Conservation (phyloP, 2,888 invertebrate genomes). For the Aleiodes leptofemur region DNA sequence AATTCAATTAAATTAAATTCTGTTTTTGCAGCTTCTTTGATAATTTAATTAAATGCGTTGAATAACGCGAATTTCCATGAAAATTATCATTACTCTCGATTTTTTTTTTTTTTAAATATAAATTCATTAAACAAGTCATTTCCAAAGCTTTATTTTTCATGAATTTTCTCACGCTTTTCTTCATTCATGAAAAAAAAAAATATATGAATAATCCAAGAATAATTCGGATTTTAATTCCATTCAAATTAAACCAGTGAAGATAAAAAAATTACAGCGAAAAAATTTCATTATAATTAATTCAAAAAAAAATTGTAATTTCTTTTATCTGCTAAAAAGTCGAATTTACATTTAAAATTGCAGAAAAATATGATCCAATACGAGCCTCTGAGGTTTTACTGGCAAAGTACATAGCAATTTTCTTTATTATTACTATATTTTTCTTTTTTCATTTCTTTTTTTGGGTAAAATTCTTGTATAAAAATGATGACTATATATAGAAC, state of each 20-base stretch:
- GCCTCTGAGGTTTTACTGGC: slow-evolving; percentile 4
- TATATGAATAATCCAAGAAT: not conserved
- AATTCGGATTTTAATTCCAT: slow-evolving; percentile 21
- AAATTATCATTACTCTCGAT: slow-evolving; percentile 21
- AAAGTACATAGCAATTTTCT: slow-evolving; percentile 4
- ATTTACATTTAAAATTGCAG: not conserved
- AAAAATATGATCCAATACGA: slow-evolving; percentile 6
- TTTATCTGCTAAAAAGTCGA: not conserved
- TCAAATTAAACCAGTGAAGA: slow-evolving; percentile 51
- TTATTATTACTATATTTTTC: slow-evolving; percentile 2
- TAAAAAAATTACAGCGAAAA: not conserved
- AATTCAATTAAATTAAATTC: slow-evolving; percentile 1
- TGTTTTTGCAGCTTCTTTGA: slow-evolving; percentile 8
- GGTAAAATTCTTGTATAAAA: slow-evolving; percentile 57
- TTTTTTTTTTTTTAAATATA: slow-evolving; percentile 32
- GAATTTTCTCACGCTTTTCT: slow-evolving; percentile 8
- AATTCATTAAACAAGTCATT: slow-evolving; percentile 31
- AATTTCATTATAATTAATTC: too few species aligned
- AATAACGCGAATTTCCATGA: slow-evolving; percentile 37
- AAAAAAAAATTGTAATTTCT: slow-evolving; percentile 29
- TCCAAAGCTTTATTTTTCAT: slow-evolving; percentile 26
- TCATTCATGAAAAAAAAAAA: slow-evolving; percentile 33
- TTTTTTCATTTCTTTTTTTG: slow-evolving; percentile 36
- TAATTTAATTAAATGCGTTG: slow-evolving; percentile 10
- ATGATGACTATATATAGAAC: slow-evolving; percentile 57